Percentiles rank a stretch among this genome's conserved stretches.
Evolutionary conservation across 2,888 invertebrate species (phyloP).

Genomic region (Apoda limacodes): DNA sequence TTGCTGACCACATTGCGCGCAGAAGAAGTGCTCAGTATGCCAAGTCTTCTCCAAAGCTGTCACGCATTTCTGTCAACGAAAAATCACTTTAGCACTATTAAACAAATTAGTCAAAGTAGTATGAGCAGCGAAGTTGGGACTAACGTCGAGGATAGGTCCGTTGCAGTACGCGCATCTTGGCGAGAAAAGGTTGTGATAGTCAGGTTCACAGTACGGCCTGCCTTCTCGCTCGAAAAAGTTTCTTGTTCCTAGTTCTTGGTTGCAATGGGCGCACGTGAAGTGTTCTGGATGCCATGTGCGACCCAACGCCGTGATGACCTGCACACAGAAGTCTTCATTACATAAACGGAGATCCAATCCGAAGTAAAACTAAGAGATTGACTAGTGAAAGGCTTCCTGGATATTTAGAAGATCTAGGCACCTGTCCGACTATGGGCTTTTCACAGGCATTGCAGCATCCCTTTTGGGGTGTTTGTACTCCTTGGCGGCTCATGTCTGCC

Average conservation of each 20-base stretch:
- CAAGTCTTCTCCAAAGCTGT: constrained; percentile 97
- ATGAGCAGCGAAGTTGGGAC: constrained; percentile 25
- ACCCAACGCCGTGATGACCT: constrained; percentile 94
- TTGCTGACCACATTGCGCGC: constrained; percentile 96
- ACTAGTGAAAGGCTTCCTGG: no score
- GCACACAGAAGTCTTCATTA: no score
- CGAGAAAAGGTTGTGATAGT: constrained; percentile 98
- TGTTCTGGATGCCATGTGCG: constrained; percentile 99
- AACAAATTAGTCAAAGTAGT: constrained; percentile 3
- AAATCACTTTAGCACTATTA: constrained; percentile 13
- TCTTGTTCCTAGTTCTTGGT: constrained; percentile 94
- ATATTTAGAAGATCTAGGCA: constrained; percentile 25
- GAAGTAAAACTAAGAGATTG: no score
- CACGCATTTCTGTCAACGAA: constrained; percentile 91
- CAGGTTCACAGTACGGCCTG: constrained; percentile 97
- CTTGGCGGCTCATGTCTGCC: constrained; percentile 98
- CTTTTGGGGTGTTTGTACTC: constrained; percentile 98
- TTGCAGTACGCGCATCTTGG: constrained; percentile 99
- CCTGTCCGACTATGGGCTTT: constrained; percentile 98
- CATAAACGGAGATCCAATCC: no score
- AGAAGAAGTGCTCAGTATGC: constrained; percentile 99
- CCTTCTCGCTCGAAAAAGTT: constrained; percentile 99
- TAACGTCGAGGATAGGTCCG: constrained; percentile 98
- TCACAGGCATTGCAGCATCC: constrained; percentile 99
- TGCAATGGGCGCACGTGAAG: constrained; percentile 98